Percentiles rank a stretch among this genome's conserved stretches.
These are phyloP conservation scores for Spea bombifrons DNA, from an alignment of 2,113 vertebrate species.

Conservation along the genomic window DNA sequence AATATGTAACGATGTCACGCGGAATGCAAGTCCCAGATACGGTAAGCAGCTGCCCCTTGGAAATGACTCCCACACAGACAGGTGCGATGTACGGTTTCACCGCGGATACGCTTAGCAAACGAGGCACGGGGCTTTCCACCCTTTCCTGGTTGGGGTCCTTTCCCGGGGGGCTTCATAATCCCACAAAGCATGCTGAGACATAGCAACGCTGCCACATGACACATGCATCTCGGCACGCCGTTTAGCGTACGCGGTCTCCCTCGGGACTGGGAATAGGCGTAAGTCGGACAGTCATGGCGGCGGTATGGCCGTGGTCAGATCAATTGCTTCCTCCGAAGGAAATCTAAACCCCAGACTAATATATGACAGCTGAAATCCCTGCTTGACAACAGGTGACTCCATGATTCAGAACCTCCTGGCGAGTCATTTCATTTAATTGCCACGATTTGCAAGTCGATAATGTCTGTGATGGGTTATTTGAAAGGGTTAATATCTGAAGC, in stretches of 20 bases:
- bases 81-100: neutral
- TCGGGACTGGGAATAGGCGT: too few species aligned
- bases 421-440: too few species aligned
- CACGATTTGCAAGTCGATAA: too few species aligned
- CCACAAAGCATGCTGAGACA: neutral
- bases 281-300: too few species aligned
- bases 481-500: too few species aligned
- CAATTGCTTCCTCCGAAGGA: too few species aligned
- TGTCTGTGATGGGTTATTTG: too few species aligned
- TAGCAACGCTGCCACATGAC: neutral
- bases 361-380: too few species aligned
- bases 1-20: conserved; percentile 5
- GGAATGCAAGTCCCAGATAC: neutral
- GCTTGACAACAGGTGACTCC: too few species aligned
- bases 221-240: neutral
- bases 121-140: neutral
- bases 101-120: neutral
- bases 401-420: too few species aligned
- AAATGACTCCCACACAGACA: conserved; percentile 6
- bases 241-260: neutral
- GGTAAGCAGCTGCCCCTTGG: conserved; percentile 17
- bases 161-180: neutral
- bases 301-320: too few species aligned
- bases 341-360: too few species aligned
- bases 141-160: neutral